Conservation (phyloP, 1,140 invertebrate genomes). For the Apolygus lucorum region DNA sequence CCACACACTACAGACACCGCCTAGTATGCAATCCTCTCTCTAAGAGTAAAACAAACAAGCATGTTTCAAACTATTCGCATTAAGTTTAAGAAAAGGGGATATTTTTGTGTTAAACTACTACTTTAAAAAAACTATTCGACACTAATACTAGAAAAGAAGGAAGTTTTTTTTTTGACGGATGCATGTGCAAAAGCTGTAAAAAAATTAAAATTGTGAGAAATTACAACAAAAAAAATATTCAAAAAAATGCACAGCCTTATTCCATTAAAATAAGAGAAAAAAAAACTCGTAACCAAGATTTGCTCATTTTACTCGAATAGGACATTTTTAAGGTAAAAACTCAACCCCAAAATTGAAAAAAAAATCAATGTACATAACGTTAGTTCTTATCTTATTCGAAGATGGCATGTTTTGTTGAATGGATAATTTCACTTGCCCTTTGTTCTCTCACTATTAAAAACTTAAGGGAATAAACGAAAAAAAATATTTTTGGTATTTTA, state of each 20-base stretch:
- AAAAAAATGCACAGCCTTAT: conserved; percentile 8
- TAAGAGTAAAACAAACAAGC: not conserved
- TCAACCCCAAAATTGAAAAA: not conserved
- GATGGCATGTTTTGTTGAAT: not conserved
- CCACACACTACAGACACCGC: too few species aligned
- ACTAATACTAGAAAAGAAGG: too few species aligned
- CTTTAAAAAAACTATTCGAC: not conserved
- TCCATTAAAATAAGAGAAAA: not conserved
- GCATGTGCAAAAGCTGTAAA: not conserved
- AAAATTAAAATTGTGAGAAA: not conserved
- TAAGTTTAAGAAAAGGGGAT: not conserved
- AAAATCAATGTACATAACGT: not conserved
- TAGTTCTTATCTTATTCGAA: not conserved
- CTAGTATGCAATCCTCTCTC: too few species aligned
- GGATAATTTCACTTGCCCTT: not conserved
- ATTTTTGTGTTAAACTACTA: not conserved
- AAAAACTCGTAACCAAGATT: conserved; percentile 11
- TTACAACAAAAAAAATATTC: not conserved
- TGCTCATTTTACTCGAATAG: conserved; percentile 15
- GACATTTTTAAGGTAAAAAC: not conserved
- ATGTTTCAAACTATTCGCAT: not conserved
- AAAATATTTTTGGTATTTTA: conserved; percentile 17
- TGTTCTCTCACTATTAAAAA: not conserved
- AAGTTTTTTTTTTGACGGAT: not conserved
- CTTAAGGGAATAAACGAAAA: conserved; percentile 2